Conservation (phyloP, 2,113 vertebrate species). For the Xenotilapia longispinis region DNA sequence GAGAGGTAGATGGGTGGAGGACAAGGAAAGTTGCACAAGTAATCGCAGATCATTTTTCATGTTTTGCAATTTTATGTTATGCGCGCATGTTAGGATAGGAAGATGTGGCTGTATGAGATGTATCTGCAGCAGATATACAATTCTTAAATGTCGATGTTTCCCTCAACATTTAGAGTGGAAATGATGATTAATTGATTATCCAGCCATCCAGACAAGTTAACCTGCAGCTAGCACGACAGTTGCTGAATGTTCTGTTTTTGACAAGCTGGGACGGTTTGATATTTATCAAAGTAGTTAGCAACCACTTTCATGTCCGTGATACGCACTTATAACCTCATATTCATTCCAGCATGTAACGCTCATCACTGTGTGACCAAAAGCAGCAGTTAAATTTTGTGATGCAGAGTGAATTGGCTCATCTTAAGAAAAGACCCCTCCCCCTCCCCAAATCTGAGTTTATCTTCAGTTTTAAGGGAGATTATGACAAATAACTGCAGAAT, state of each 20-base stretch:
- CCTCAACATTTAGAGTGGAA: not conserved
- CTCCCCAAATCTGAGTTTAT: not conserved
- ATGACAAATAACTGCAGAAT: not conserved
- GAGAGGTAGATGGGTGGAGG: constrained; percentile 1
- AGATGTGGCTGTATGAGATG: not conserved
- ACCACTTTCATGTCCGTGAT: not conserved
- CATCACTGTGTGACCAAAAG: not conserved
- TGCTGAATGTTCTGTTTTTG: not conserved
- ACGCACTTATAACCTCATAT: not conserved
- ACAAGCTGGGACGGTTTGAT: not conserved
- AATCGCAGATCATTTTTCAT: not conserved
- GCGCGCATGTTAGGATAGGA: not conserved
- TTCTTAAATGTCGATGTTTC: not conserved
- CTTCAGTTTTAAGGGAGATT: not conserved
- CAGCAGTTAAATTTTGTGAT: not conserved
- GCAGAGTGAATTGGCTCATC: not conserved
- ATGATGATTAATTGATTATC: not conserved
- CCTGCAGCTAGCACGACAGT: not conserved
- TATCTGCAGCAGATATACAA: not conserved
- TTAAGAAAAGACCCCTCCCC: not conserved
- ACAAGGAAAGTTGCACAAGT: not conserved
- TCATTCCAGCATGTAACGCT: not conserved
- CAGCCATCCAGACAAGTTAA: not conserved
- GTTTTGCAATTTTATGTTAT: not conserved
- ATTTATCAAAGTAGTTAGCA: not conserved